Evolutionary conservation across 2,888 invertebrate genomes (phyloP), one percentile per base, ranked within the genome.

Genomic region (Patella pellucida): DNA sequence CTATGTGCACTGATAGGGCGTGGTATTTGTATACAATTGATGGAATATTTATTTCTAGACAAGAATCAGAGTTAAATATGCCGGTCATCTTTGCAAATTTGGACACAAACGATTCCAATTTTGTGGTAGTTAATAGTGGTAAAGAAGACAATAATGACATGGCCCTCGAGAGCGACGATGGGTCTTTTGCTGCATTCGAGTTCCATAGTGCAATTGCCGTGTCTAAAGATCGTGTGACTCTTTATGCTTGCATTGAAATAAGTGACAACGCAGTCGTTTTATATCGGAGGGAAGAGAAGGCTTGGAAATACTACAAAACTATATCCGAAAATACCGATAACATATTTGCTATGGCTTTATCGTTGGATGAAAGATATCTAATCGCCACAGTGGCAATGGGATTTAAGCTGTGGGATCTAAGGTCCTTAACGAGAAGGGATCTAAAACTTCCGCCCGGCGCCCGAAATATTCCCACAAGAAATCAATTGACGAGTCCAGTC

Each of bases 401-500:
- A 4, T 92, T 89, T 84, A 90, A 89, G 82, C 81, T 92, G 7
- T 92, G 92, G 91, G 88, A 91, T 76, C 81, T 92, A 52, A 84
- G 84, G 52, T 86, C 86, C 2, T 88, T 88, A 71, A 84, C 87
- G 16, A 73, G 85, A 76, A 79, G 86, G n/a, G 82, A 85, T 19
- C 80, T 90, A 19, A 85, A 87, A 50, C 81, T 90, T 19, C 90
- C 90, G 0, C 84, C 86, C 23, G 97, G 97, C 0, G 96, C 97
- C 5, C 93, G 97, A 69, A 98, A 98, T 88, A 98, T 98, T 72
- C 96, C 96, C 3, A 97, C 96, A 16, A 95, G 95, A 90, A 95
- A 97, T 93, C 94, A 97, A 85, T 94, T 95, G 82, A 96, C 96
- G 0, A 97, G 97, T 90, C 96, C 97, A 0, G 95, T 97, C 72